Base-by-base conservation (phyloP, 2,888 invertebrate species). In the Sabatieria punctata region DNA sequence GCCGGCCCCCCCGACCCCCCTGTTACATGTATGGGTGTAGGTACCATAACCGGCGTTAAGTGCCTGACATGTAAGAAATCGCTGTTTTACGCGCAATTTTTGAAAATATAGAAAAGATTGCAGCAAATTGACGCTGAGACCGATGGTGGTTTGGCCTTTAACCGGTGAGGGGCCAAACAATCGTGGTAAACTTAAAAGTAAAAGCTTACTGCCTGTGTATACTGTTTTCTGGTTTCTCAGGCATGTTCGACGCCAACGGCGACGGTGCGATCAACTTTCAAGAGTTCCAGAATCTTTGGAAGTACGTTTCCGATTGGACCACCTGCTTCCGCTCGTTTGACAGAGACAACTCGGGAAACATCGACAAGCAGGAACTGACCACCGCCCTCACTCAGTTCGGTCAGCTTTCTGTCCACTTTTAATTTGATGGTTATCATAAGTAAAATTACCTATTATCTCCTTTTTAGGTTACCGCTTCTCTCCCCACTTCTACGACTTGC, bases 221-320 rank as follows among this genome's bases (percentile, higher is more conserved):
- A n/a, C n/a, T n/a, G n/a, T n/a, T n/a, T n/a, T n/a, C n/a, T n/a
- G n/a, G n/a, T 40, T 13, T 48, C 56, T 43, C 30, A 73, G 73
- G 73, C 41, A 76, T 95, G 91, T 93, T 89, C 73, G 95, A 97
- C 67, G 78, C 79, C 53, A 80, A 84, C 60, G 81, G 79, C 60
- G 76, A 78, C 59, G 93, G 91, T 6, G 81, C 80, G 1, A 86
- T 97, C 46, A 81, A 78, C 57, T 93, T 93, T 68, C 81, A 88
- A 60, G 91, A 95, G 67, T 97, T 97, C 69, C 82, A 84, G 42
- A 81, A 85, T 0, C 71, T 97, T 1, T 97, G 95, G 95, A 88
- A 89, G 65, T 97, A 93, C 68, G 85, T 97, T 0, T 85, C 84
- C 4, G 93, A 95, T 61, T 97, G 95, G 95, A 88, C 93, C 65